Conservation (phyloP, 2,113 vertebrate genomes). For the Nibea coibor region DNA sequence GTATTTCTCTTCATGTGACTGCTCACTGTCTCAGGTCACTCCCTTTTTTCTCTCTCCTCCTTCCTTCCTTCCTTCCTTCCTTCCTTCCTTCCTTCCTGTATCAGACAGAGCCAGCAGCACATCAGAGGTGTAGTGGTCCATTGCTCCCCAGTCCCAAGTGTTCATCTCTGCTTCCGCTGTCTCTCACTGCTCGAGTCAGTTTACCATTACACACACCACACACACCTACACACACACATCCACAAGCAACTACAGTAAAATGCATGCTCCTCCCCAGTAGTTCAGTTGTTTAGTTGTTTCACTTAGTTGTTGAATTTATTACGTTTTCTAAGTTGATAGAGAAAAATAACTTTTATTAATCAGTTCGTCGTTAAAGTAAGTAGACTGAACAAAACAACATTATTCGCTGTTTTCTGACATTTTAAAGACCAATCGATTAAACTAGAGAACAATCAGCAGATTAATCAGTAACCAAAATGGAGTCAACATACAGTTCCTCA, state of each 20-base stretch:
- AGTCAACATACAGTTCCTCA: background rate
- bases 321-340: background rate
- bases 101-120: constrained; percentile 37
- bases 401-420: no score
- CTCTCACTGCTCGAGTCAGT: constrained; percentile 29
- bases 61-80: background rate
- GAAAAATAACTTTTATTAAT: no score
- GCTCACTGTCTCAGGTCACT: no score
- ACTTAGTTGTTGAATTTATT: background rate
- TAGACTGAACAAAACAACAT: no score
- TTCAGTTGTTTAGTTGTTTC: background rate
- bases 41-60: background rate
- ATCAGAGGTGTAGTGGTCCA: constrained; percentile 33
- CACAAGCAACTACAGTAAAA: background rate
- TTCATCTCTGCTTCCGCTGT: constrained; percentile 17
- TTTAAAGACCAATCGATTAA: no score
- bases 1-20: constrained; percentile 1
- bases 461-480: no score
- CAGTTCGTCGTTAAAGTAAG: no score
- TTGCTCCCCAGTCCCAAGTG: constrained; percentile 4
- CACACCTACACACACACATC: background rate
- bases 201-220: constrained; percentile 1
- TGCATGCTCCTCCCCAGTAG: background rate
- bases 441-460: no score
- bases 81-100: constrained; percentile 17